Base-by-base conservation (phyloP, 2,113 vertebrate species). In the Acrocephalus kingi region DNA sequence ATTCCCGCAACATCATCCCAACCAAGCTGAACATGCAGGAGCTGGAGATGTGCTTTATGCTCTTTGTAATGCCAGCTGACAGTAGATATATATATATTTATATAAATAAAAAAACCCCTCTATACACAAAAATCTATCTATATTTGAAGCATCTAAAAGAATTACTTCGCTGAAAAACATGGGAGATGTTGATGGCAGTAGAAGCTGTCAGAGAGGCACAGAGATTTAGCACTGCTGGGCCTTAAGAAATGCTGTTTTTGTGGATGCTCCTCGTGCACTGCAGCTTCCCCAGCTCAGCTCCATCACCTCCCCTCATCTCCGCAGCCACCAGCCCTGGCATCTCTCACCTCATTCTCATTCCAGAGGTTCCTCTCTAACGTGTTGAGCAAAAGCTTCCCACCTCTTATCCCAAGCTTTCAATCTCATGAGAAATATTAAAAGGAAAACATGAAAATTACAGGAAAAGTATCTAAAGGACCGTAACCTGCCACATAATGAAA, bases 401-500 rank as follows among this genome's bases (percentile, higher is more conserved):
- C 49, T 94, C 90, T 92, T 61, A 73, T 37, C 78, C 69, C 4
- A 8, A 72, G 91, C 87, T 92, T 89, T 92, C 96, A 80, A 69
- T 92, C 85, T 97, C 90, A 0, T 82, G 79, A 95, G 94, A 88
- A 95, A 92, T 85, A 95, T 76, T 93, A 84, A 95, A 94, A 94
- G 43, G 75, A 90, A 95, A 96, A 94, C 62, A 71, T 33, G 95
- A 84, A 96, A 95, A 94, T 95, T 87, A 96, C 93, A 80, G 85
- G 79, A 88, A 94, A 88, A 93, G 79, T 58, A 77, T 94, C 84
- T 72, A 35, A 87, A 95, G 85, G 88, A 94, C 75, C 30, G 11
- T 59, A 88, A 93, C 89, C 74, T 90, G 85, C 62, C 80, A 76
- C 31, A 39, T 25, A 91, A 96, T 59, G 72, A 82, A 81, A 90